Base-by-base conservation (phyloP, 2,113 vertebrate genomes). In the Ctenomys sociabilis region DNA sequence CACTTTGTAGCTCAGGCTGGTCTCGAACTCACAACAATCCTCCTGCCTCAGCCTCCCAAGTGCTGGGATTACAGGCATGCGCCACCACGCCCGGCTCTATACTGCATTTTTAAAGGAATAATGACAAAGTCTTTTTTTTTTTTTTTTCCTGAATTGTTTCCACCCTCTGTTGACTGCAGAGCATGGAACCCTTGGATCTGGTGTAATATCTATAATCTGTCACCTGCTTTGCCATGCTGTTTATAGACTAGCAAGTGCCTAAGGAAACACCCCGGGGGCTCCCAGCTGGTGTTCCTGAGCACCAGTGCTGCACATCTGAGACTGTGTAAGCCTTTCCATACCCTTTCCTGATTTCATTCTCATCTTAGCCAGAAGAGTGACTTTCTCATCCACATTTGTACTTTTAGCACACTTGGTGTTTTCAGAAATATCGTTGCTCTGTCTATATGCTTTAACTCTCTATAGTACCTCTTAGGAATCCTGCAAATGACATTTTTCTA, bases 371-470 rank as follows among this genome's bases (percentile, higher is more conserved):
- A 70, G 64, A 80, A 92, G 32, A 72, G 17, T 77, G 77, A 93
- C 17, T 59, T 91, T 95, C 63, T 82, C 49, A 82, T 54, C 4
- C 35, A 22, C 4, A 54, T 52, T 81, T 88, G 70, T 40, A 35
- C 3, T 59, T 75, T 37, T 85, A 84, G 63, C 35, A 93, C 21
- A 80, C 37, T 30, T 78, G 28, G 28, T 54, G 4, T 66, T 95
- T 61, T 32, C 7, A 66, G 84, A 86, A 81, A 91, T 77, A 68
- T 32, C 75, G 26, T 19, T 91, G n/a, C 4, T 94, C 88, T 84
- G 82, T 77, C 87, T 84, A 82, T 77, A 70, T 52, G 21, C 73
- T 80, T 88, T 95, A 91, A 88, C 66, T 72, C 26, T 84, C 84
- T 96, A 72, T 16, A 77, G 9, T 40, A 84, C 57, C 12, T 94